Evolutionary conservation across 2,113 vertebrate genomes (phyloP), one percentile per base, ranked within the genome.

Genomic region (Bos indicus): DNA sequence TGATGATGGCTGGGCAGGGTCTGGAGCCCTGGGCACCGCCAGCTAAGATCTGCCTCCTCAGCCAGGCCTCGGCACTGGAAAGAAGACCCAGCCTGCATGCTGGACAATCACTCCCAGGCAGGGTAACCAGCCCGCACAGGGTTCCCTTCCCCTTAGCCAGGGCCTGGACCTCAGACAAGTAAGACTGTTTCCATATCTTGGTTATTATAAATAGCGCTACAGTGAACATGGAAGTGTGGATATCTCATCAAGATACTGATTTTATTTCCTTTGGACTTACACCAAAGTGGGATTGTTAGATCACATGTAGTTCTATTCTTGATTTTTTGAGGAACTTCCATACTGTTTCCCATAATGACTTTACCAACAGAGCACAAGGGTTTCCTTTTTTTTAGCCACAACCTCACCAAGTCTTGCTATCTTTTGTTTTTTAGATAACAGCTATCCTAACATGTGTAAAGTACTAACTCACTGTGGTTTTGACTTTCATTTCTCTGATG

Each of bases 1-100:
- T 48, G 26, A 17, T 48, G 26, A 17, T 4, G 4, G 77, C 77
- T 80, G 43, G 43, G 74, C 26, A 80, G 77, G 7, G 26, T 80
- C 77, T 80, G 26, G 26, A 28, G 7, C 26, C 14, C 25, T 46
- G 74, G 74, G 40, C 1, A 46, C 26, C 0, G 0, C 74, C 25
- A 16, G 43, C 74, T 80, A 43, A 48, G 43, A 80, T 48, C 26
- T 8, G 8, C 2, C 77, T 48, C 7, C 26, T 48, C 43, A 78
- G 43, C 77, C 26, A 28, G 43, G 43, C 74, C 74, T 77, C 0
- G 1, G 25, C 25, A 46, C 25, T 46, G 25, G 74, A 28, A 7
- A 46, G 40, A 78, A 25, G 23, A 77, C 74, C 40, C 40, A 46
- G 40, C 40, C 43, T 78, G 40, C 14, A 1, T 80, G 43, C 77